Evolutionary conservation across 2,888 invertebrate species (phyloP).

Genomic region (Microplitis deprimator): DNA sequence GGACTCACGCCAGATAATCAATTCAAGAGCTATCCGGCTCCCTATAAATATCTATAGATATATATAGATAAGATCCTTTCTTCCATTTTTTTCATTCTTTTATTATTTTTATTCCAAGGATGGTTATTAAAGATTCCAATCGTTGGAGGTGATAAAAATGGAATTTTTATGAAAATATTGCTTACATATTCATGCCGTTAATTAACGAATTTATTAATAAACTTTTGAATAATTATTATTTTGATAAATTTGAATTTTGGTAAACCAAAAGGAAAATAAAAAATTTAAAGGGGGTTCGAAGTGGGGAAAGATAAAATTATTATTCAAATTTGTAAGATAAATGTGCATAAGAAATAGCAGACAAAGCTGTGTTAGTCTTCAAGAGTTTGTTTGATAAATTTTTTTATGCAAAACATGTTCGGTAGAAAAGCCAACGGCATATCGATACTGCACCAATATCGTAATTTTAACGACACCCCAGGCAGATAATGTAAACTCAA

Average conservation of each 20-base stretch:
- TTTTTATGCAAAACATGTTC: constrained; percentile 44
- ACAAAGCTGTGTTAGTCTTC: constrained; percentile 36
- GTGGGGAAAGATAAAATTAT: neutral
- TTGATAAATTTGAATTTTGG: neutral
- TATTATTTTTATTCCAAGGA: neutral
- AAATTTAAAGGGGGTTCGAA: neutral
- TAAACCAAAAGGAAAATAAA: neutral
- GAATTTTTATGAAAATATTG: constrained; percentile 10
- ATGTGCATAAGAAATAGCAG: constrained; percentile 4
- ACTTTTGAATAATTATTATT: neutral
- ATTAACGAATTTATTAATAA: constrained; percentile 11
- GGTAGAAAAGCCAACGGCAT: constrained; percentile 45
- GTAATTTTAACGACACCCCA: constrained; percentile 61
- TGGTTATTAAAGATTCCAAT: constrained; percentile 25
- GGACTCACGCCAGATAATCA: constrained; percentile 18
- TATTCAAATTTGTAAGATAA: neutral
- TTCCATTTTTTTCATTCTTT: neutral
- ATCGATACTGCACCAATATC: constrained; percentile 56
- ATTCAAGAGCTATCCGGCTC: neutral
- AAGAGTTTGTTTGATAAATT: constrained; percentile 40
- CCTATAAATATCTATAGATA: neutral
- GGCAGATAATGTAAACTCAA: constrained; percentile 62
- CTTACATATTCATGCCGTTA: constrained; percentile 1
- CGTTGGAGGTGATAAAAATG: neutral
- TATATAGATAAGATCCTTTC: neutral